A percentile compares a stretch with the other conserved stretches of the same genome.
Evolutionary conservation across 1,140 invertebrate genomes (phyloP).

Genomic region (Elymnias hypermnestra): DNA sequence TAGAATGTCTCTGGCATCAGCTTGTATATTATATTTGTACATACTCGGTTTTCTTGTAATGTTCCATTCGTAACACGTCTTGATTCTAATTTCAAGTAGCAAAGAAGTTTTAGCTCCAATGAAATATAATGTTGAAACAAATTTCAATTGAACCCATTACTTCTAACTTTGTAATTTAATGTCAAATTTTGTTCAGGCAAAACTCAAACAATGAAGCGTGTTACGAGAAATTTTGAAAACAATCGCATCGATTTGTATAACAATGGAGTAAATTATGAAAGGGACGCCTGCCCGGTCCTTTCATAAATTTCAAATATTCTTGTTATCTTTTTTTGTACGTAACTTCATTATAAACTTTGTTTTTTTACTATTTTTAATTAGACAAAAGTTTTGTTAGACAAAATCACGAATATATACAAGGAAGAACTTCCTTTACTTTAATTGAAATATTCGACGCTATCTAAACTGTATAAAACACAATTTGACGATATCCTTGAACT

Average conservation of each 20-base stretch:
- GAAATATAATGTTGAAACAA: slow-evolving; percentile 26
- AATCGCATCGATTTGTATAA: slow-evolving; percentile 19
- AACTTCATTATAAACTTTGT: neutral
- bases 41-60: too few relatives aligned
- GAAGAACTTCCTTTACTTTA: too few relatives aligned
- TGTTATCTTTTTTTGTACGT: neutral
- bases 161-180: slow-evolving; percentile 28
- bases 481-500: too few relatives aligned
- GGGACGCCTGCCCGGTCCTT: neutral
- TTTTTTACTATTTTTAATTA: slow-evolving; percentile 1
- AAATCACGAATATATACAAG: too few relatives aligned
- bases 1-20: too few relatives aligned
- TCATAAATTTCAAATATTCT: neutral
- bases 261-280: slow-evolving; percentile 13
- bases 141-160: slow-evolving; percentile 29
- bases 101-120: slow-evolving; percentile 18
- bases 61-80: slow-evolving; percentile 17
- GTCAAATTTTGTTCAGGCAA: slow-evolving; percentile 20
- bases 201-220: slow-evolving; percentile 21
- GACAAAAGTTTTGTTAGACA: too few relatives aligned
- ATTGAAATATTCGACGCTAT: too few relatives aligned
- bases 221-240: slow-evolving; percentile 16
- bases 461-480: too few relatives aligned
- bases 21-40: too few relatives aligned
- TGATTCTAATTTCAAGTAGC: slow-evolving; percentile 20